phyloP scores from a whole-genome alignment of 2,113 vertebrate genomes.

The Butastur rufipennis region DNA sequence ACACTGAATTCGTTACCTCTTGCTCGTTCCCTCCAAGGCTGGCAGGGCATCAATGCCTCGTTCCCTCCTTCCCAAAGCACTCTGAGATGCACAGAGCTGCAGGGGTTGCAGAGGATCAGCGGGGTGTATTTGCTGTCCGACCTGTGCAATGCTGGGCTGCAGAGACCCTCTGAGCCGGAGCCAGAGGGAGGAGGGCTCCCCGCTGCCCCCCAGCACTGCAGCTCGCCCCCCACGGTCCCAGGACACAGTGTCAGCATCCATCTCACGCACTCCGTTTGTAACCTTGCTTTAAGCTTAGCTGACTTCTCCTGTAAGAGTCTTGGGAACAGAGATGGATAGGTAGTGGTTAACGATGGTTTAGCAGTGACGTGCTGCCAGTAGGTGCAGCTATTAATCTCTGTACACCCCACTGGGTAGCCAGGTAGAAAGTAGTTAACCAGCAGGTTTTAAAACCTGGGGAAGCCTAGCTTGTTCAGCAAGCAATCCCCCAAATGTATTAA shows the following conservation, averaged over 20 bases:
- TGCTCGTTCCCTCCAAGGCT: not conserved
- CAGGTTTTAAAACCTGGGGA: not conserved
- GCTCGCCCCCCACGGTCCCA: not conserved
- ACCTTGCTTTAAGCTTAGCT: not conserved
- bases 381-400: not conserved
- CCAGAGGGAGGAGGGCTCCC: not conserved
- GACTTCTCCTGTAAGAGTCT: not conserved
- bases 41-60: not conserved
- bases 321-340: not conserved
- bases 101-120: not conserved
- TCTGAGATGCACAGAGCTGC: not conserved
- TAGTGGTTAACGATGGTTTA: not conserved
- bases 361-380: not conserved
- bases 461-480: not conserved
- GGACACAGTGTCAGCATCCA: not conserved
- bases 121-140: not conserved
- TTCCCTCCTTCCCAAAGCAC: not conserved
- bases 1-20: not conserved
- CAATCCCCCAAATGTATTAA: not conserved
- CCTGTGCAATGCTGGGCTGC: fast-evolving
- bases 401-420: not conserved
- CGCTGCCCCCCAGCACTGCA: not conserved
- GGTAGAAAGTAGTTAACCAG: not conserved
- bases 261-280: not conserved
- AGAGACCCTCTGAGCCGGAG: not conserved